A percentile compares a stretch with the other conserved stretches of the same genome.
These are phyloP conservation scores for Dorcus parallelipipedus DNA, from an alignment of 2,888 invertebrate species.

Conservation along the genomic window DNA sequence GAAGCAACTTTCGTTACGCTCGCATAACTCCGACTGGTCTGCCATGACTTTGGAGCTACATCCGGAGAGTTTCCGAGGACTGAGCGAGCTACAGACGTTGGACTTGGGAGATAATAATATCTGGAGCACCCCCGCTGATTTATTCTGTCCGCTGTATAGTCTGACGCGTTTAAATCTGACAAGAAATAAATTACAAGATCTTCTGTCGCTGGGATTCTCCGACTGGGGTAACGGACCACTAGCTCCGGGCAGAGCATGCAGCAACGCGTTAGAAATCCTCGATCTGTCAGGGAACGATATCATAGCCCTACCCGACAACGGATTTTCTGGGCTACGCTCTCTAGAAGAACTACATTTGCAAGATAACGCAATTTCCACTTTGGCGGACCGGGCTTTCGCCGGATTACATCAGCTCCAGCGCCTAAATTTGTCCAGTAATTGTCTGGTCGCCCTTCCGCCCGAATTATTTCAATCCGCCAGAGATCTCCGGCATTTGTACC, in stretches of 20 bases:
- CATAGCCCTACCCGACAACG: slow-evolving; percentile 65
- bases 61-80: slow-evolving; percentile 66
- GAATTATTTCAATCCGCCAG: slow-evolving; percentile 73
- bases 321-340: slow-evolving; percentile 66
- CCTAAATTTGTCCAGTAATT: slow-evolving; percentile 77
- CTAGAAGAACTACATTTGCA: slow-evolving; percentile 69
- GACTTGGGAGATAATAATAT: slow-evolving; percentile 75
- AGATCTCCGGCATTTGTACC: slow-evolving; percentile 67
- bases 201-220: slow-evolving; percentile 70
- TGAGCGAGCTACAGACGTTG: slow-evolving; percentile 63
- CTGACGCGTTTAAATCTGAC: slow-evolving; percentile 70
- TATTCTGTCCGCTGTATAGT: slow-evolving; percentile 69
- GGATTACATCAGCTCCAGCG: slow-evolving; percentile 66
- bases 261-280: slow-evolving; percentile 64
- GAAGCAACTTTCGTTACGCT: slow-evolving; percentile 64
- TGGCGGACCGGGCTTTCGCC: slow-evolving; percentile 71
- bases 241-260: slow-evolving; percentile 60
- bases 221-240: slow-evolving; percentile 68
- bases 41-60: slow-evolving; percentile 74
- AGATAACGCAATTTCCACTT: slow-evolving; percentile 70
- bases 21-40: slow-evolving; percentile 77
- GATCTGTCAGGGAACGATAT: slow-evolving; percentile 76
- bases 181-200: slow-evolving; percentile 74
- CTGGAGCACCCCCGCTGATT: slow-evolving; percentile 69
- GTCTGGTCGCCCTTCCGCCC: slow-evolving; percentile 71